Percentiles rank a stretch among this genome's conserved stretches.
These are phyloP conservation scores for Steatornis caripensis DNA, from an alignment of 2,113 vertebrate species.

Conservation along the genomic window DNA sequence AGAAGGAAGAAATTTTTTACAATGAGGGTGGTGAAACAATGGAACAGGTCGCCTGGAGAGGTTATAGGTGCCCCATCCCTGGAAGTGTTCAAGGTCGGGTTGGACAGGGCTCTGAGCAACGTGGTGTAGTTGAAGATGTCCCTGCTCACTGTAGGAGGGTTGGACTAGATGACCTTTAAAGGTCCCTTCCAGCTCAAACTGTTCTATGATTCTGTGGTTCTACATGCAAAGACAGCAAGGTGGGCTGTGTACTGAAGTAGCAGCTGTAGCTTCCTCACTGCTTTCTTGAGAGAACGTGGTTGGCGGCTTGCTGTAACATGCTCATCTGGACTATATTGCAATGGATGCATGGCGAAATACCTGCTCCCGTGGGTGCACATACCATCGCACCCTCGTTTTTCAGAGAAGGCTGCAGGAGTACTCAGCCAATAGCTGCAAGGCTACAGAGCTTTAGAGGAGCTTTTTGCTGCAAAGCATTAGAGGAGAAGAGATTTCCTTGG, in stretches of 20 bases:
- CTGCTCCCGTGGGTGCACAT: neutral
- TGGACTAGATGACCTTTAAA: neutral
- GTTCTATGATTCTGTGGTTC: neutral
- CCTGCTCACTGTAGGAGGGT: accelerated
- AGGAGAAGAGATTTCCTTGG: neutral
- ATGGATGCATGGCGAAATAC: accelerated
- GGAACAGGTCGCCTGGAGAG: neutral
- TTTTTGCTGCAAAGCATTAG: too few species aligned
- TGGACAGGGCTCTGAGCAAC: neutral
- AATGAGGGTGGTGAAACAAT: neutral
- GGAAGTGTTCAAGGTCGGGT: neutral
- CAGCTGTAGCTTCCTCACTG: neutral
- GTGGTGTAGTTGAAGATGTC: neutral
- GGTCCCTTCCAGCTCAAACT: neutral
- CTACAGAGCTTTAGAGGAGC: too few species aligned
- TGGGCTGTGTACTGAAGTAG: neutral
- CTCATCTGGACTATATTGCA: neutral
- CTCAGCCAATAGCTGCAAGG: neutral
- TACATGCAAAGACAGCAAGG: neutral
- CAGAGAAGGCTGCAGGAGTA: neutral
- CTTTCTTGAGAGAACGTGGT: neutral
- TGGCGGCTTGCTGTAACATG: neutral
- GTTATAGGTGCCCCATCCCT: neutral
- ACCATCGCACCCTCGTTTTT: accelerated
- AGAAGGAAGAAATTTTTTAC: neutral